phyloP scores from a whole-genome alignment of 2,797 vertebrate species.

The Podarcis lilfordi region DNA sequence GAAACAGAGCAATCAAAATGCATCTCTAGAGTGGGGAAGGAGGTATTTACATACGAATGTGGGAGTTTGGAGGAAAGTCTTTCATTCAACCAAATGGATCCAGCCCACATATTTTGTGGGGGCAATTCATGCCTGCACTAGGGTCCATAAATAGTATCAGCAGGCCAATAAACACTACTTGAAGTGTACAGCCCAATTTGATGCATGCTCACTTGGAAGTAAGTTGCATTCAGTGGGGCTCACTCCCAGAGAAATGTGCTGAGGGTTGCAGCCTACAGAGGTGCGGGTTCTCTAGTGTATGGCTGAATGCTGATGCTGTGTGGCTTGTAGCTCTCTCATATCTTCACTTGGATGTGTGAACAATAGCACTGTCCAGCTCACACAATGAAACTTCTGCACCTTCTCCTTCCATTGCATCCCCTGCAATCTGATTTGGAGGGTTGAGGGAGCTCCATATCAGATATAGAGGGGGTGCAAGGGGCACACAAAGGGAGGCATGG shows the following conservation, averaged over 20 bases:
- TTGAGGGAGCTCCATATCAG: too few relatives aligned
- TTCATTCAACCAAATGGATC: background rate
- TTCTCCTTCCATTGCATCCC: too few relatives aligned
- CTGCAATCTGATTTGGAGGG: too few relatives aligned
- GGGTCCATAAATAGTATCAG: background rate
- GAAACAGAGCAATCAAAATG: background rate
- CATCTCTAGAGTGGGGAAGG: background rate
- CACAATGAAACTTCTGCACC: slow-evolving; percentile 27
- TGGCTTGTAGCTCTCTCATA: background rate
- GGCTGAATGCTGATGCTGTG: background rate
- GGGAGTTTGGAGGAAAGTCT: background rate
- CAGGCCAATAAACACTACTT: background rate
- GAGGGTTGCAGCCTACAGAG: background rate
- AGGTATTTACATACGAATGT: background rate
- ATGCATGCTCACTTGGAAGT: background rate
- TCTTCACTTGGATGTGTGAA: background rate
- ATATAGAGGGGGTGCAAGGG: too few relatives aligned
- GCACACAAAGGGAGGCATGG: too few relatives aligned
- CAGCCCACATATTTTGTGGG: background rate
- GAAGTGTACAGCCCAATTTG: background rate
- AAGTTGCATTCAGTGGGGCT: background rate
- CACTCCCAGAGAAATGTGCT: background rate
- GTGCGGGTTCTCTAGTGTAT: background rate
- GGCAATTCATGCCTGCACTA: background rate
- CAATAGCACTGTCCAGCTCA: background rate